Evolutionary conservation across 1,140 invertebrate genomes (phyloP), one percentile per base, ranked within the genome.

Genomic region (Aphaenogaster floridana): DNA sequence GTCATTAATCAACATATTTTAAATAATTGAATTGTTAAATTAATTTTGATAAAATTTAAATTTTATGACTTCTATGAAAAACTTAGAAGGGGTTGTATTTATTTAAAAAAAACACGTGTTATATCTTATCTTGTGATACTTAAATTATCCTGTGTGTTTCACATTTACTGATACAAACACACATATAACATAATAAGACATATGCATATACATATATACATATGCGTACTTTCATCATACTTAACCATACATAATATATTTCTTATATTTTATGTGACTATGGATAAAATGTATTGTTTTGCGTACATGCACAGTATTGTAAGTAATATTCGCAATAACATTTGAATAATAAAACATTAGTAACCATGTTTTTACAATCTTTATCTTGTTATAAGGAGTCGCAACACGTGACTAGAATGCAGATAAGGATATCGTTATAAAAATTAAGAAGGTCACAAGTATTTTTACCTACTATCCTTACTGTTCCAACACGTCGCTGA

Each of bases 371-470:
- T 48, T 21, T 9, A 5, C 9, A 3, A 17, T 15, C 42, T 48
- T 48, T 8, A 64, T 79, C 28, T n/a, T 0, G 76, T 64, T 42
- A 36, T 81, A 71, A 54, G 21, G 71, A 52, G 9, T 39, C 0
- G 36, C 21, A 42, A 71, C 28, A 66, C 89, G 77, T 90, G 89
- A 83, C 88, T 39, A 42, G 76, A 89, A 90, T 86, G n/a, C 48
- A 54, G n/a, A 69, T 66, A 48, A 63, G 66, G 2, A 21, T 52
- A 28, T 11, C 3, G 13, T 21, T 34, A 57, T 48, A 36, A 45
- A 81, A 34, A 69, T 39, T 61, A 45, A 45, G 15, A n/a, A 80
- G 48, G 77, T 86, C 28, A 50, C 66, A 80, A 86, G 52, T 81
- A 50, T 34, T 54, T 79, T 80, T 76, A 66, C 34, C 39, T 42